Evolutionary conservation across 2,113 vertebrate species (phyloP).

Genomic region (Colinus virginianus): DNA sequence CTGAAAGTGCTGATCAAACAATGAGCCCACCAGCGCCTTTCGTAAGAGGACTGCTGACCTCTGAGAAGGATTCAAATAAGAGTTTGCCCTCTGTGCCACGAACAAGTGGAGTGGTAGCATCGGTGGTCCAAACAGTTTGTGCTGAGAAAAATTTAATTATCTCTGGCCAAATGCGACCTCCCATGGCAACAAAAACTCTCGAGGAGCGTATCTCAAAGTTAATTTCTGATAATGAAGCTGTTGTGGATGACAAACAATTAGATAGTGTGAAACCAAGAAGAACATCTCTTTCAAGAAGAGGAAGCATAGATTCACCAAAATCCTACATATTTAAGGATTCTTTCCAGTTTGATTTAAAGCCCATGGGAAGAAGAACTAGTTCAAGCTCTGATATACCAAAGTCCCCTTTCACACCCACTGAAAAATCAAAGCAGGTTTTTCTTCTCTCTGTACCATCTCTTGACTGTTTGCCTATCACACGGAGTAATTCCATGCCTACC

Average conservation of each 20-base stretch:
- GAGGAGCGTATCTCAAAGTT: slow-evolving; percentile 97
- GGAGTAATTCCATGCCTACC: slow-evolving; percentile 98
- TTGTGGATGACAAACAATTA: slow-evolving; percentile 96
- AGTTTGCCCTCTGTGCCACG: slow-evolving; percentile 60
- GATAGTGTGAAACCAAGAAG: slow-evolving; percentile 98
- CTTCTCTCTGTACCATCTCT: slow-evolving; percentile 95
- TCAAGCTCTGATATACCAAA: slow-evolving; percentile 98
- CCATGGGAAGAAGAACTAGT: slow-evolving; percentile 93
- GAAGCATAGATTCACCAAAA: slow-evolving; percentile 98
- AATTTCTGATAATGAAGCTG: slow-evolving; percentile 97
- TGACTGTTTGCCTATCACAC: slow-evolving; percentile 96
- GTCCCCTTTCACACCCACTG: slow-evolving; percentile 96
- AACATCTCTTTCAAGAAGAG: slow-evolving; percentile 95
- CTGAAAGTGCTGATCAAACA: slow-evolving; percentile 95
- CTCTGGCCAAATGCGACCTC: slow-evolving; percentile 89
- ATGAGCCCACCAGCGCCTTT: slow-evolving; percentile 93
- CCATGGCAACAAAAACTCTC: slow-evolving; percentile 91
- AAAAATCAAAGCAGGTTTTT: slow-evolving; percentile 96
- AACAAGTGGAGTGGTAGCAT: slow-evolving; percentile 68
- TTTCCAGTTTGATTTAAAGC: slow-evolving; percentile 98
- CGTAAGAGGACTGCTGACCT: slow-evolving; percentile 83
- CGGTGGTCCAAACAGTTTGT: slow-evolving; percentile 80
- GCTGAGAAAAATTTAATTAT: slow-evolving; percentile 78
- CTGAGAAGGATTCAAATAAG: slow-evolving; percentile 86
- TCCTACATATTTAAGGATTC: slow-evolving; percentile 99